These are phyloP conservation scores for Nephrotoma guestfalica DNA, from an alignment of 2,888 invertebrate genomes.

Conservation along the genomic window DNA sequence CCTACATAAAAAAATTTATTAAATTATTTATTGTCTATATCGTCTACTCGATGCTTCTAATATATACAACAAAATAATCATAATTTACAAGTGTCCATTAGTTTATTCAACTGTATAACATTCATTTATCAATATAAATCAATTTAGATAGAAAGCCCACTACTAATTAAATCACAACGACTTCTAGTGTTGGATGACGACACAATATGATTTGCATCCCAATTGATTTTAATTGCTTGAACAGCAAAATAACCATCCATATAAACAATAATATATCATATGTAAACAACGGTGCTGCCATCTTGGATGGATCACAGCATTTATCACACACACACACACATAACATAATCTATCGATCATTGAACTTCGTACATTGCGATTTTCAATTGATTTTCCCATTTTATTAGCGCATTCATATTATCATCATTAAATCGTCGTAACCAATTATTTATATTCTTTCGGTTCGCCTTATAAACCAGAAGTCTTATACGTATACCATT, in stretches of 20 bases:
- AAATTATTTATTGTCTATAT: neutral
- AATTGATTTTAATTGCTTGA: neutral
- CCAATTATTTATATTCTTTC: neutral
- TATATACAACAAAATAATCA: neutral
- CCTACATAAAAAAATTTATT: neutral
- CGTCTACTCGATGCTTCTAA: neutral
- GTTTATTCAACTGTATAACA: neutral
- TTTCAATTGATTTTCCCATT: neutral
- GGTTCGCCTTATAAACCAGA: neutral
- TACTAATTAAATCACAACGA: neutral
- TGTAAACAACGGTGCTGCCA: neutral
- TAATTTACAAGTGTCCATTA: neutral
- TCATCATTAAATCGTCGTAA: neutral
- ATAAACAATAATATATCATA: too few species aligned
- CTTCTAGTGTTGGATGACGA: neutral
- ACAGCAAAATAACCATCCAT: neutral
- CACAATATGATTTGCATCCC: neutral
- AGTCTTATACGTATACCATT: neutral
- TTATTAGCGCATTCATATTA: neutral
- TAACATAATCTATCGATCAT: neutral
- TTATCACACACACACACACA: neutral
- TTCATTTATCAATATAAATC: neutral
- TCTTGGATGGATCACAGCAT: neutral
- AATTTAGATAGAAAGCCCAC: neutral
- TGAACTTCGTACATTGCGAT: neutral